Evolutionary conservation across 2,113 vertebrate genomes (phyloP), one percentile per base, ranked within the genome.

Genomic region (Struthio camelus): DNA sequence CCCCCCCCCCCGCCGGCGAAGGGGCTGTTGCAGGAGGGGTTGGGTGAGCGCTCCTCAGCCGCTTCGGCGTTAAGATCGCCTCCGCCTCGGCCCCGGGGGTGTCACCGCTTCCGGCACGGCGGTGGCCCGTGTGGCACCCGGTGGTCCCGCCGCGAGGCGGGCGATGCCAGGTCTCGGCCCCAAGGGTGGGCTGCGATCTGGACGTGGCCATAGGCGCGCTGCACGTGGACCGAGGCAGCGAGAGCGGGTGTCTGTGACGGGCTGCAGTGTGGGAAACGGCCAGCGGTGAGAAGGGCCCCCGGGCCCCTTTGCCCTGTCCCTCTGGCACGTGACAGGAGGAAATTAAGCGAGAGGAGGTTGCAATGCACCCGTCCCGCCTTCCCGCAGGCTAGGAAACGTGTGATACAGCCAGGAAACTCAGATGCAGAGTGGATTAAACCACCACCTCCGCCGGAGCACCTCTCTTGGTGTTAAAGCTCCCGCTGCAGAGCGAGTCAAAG

Each of bases 121-220:
- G 12, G 30, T 36, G 40, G 44, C 10, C 59, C 8, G 0, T 6
- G 19, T 0, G 7, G 3, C 16, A 8, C 7, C 28, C n/a, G 25
- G 1, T 1, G 23, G 17, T 14, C 28, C 3, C 2, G 54, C 46
- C 42, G 40, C 4, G 1, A 0, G 8, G 19, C 36, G 73, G 40
- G 54, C 1, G 1, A 2, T 0, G 30, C 1, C 0, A 34, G 9
- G n/a, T n/a, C n/a, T n/a, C n/a, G n/a, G n/a, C n/a, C 6, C 30
- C 3, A 5, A 34, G 17, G 34, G 56, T 22, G 42, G 14, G 48
- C 7, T 0, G 10, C 64, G 59, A 5, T 20, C 38, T 11, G 59
- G 32, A 11, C 25, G 42, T 2, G 9, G 10, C n/a, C 4, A 4
- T 23, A 58, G 24, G 23, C 6, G 58, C 2, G 19, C 24, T 19